Evolutionary conservation across 1,140 invertebrate species (phyloP).

Genomic region (Mamestra configurata): DNA sequence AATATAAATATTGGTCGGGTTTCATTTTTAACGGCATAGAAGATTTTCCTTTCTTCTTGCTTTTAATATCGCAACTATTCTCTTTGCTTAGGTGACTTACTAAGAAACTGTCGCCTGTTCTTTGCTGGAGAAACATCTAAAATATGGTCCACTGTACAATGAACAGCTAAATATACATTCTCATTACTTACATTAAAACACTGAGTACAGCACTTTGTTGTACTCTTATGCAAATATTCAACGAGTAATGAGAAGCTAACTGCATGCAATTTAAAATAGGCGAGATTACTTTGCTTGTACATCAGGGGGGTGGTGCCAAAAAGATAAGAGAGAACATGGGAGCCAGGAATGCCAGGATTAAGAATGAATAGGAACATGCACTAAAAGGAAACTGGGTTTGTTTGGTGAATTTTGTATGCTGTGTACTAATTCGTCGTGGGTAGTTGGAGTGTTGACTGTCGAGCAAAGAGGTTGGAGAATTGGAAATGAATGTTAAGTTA

Average conservation of each 20-base stretch:
- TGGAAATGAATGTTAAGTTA: too few relatives aligned
- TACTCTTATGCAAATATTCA: constrained; percentile 75
- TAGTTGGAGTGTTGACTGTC: background rate
- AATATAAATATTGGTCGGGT: too few relatives aligned
- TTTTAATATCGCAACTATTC: background rate
- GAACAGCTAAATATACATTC: constrained; percentile 4
- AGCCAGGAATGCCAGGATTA: constrained; percentile 74
- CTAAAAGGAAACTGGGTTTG: constrained; percentile 68
- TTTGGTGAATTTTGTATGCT: constrained; percentile 49
- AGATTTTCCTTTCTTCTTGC: background rate
- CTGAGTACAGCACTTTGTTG: constrained; percentile 54
- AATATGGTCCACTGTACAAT: background rate
- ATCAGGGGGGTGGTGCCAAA: constrained; percentile 72
- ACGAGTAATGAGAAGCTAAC: constrained; percentile 73
- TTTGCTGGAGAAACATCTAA: background rate
- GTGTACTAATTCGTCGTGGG: background rate
- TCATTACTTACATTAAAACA: constrained; percentile 12
- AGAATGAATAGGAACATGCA: constrained; percentile 80
- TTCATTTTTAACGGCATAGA: background rate
- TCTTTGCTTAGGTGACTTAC: background rate
- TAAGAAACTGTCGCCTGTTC: background rate
- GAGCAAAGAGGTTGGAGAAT: too few relatives aligned
- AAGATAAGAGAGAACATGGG: constrained; percentile 71
- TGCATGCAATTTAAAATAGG: constrained; percentile 82
- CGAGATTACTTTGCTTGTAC: constrained; percentile 60